Base-by-base conservation (phyloP, 2,888 invertebrate genomes). In the Sipha maydis region DNA sequence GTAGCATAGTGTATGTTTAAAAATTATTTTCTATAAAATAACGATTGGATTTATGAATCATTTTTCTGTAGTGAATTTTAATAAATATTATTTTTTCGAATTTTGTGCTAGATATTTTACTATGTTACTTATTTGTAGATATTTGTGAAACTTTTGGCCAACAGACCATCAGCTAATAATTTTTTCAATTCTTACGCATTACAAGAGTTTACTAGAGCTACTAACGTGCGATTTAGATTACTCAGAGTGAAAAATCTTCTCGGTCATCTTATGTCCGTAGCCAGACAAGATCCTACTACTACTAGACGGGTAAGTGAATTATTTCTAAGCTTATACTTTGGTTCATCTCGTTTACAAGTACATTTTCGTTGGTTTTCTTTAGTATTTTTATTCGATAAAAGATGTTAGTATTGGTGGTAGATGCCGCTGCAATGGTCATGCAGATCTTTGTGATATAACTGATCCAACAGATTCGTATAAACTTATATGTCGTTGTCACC, bases 351-450 rank as follows among this genome's bases (percentile, higher is more conserved):
- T n/a, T 76, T 69, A 25, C 8, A 25, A 48, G 1, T 28, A 76
- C 54, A 67, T 75, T 67, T 14, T 77, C 25, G 31, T 48, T 56
- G 38, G 9, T 78, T 89, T 56, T 19, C 90, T 69, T 77, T 89
- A 99, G 97, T 99, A 99, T 91, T 99, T 97, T 93, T 99, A 99
- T 93, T 98, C 99, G 90, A 98, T 99, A 91, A 98, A 99, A 93
- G 99, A 99, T 92, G 98, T 99, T 91, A 97, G 97, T 91, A 97
- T 99, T 91, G 99, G 99, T 14, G 99, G 99, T 25, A 95, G 99
- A 17, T 99, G 99, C 92, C 97, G 99, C 94, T 99, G 99, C 92
- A 99, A 99, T 91, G 99, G 99, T 0, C 99, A 99, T 92, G 99
- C 99, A 0, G 96, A 97, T 90, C 96, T 95, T 2, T 97, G 97